Conservation (phyloP, 2,113 vertebrate genomes). For the Triplophysa tibetana region DNA sequence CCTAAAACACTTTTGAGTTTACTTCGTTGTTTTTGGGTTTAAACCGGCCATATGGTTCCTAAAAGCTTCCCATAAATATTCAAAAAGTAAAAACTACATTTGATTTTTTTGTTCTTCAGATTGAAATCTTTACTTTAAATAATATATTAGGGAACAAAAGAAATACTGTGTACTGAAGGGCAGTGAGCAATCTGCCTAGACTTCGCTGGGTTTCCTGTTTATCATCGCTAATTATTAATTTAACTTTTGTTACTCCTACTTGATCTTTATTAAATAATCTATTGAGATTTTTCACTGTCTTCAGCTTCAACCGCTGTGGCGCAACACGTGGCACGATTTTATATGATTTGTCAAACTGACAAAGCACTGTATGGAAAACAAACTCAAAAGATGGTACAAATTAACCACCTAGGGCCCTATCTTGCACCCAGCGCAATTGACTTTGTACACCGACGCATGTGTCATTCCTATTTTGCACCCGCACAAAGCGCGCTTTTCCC, state of each 20-base stretch:
- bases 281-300: neutral
- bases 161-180: neutral
- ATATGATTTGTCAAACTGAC: neutral
- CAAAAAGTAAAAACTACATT: too few relatives aligned
- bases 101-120: too few relatives aligned
- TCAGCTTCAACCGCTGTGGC: neutral
- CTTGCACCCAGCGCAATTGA: too few relatives aligned
- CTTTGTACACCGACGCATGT: too few relatives aligned
- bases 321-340: neutral
- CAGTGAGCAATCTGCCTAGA: constrained; percentile 3
- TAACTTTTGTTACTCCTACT: neutral
- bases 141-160: too few relatives aligned
- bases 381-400: neutral
- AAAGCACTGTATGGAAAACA: neutral
- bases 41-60: too few relatives aligned
- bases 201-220: neutral
- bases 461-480: too few relatives aligned
- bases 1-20: too few relatives aligned
- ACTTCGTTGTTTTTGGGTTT: too few relatives aligned
- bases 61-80: too few relatives aligned
- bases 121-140: too few relatives aligned
- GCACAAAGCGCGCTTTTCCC: too few relatives aligned
- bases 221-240: neutral
- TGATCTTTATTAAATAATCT: neutral
- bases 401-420: neutral